These are phyloP conservation scores for Sarcophaga caerulescens DNA, from an alignment of 2,888 invertebrate species.

Conservation along the genomic window DNA sequence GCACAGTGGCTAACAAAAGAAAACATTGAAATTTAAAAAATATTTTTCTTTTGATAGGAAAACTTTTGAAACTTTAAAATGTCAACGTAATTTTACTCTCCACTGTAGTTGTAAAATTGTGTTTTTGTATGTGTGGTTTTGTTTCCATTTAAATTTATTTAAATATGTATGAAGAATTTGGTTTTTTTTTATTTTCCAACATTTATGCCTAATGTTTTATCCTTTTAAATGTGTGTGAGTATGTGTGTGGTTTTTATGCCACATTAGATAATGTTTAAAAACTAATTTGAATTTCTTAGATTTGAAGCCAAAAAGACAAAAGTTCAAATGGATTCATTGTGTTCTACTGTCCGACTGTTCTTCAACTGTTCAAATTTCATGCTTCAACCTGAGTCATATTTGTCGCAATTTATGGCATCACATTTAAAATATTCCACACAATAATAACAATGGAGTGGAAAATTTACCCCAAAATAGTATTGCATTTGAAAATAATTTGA, in stretches of 20 bases:
- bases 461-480: too few relatives aligned
- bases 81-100: background rate
- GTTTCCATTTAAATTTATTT: constrained; percentile 74
- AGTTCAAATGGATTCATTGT: constrained; percentile 39
- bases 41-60: too few relatives aligned
- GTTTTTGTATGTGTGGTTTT: constrained; percentile 7
- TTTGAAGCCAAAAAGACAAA: constrained; percentile 31
- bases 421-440: background rate
- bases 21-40: too few relatives aligned
- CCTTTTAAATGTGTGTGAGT: background rate
- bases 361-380: background rate
- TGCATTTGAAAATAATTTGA: too few relatives aligned
- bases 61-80: too few relatives aligned
- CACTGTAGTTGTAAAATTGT: background rate
- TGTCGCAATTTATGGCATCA: constrained; percentile 21
- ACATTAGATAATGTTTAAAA: constrained; percentile 57
- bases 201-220: background rate
- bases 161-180: constrained; percentile 69
- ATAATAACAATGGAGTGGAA: background rate
- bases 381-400: constrained; percentile 23
- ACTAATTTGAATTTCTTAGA: constrained; percentile 61
- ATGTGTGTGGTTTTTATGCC: constrained; percentile 47
- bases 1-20: background rate
- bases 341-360: too few relatives aligned
- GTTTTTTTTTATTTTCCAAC: background rate